A percentile compares a stretch with the other conserved stretches of the same genome.
These are phyloP conservation scores for Siphonodentalium dalli DNA, from an alignment of 2,888 invertebrate species.

Conservation along the genomic window DNA sequence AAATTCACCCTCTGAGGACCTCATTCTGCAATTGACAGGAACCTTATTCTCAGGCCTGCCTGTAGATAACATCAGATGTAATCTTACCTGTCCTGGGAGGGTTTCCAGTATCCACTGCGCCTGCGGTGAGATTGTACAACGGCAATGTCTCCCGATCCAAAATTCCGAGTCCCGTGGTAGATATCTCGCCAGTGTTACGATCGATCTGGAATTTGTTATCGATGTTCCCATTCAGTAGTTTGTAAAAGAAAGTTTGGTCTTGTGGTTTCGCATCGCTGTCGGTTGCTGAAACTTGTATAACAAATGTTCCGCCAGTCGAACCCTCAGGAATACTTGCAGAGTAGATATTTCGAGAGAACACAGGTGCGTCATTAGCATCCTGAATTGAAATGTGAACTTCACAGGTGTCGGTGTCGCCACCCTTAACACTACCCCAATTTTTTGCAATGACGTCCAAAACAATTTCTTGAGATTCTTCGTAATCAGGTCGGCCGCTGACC, in stretches of 20 bases:
- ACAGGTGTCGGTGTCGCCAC: constrained; percentile 94
- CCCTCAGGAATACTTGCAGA: constrained; percentile 83
- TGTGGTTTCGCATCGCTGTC: constrained; percentile 49
- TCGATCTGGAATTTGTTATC: constrained; percentile 43
- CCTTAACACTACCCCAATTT: constrained; percentile 90
- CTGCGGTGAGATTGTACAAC: constrained; percentile 47
- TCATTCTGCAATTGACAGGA: no score
- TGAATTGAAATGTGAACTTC: constrained; percentile 92
- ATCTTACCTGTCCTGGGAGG: constrained; percentile 53
- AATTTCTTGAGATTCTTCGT: constrained; percentile 47
- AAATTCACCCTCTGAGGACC: no score
- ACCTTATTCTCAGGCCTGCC: no score
- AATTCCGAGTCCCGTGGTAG: constrained; percentile 36
- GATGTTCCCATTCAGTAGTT: constrained; percentile 44
- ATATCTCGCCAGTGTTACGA: constrained; percentile 38
- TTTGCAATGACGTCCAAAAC: constrained; percentile 88
- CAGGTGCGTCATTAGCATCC: constrained; percentile 96
- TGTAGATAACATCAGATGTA: no score
- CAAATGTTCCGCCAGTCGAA: constrained; percentile 81
- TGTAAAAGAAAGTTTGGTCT: constrained; percentile 49
- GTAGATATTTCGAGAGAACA: constrained; percentile 82
- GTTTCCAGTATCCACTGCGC: constrained; percentile 49
- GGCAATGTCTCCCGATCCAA: constrained; percentile 52
- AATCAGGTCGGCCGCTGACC: constrained; percentile 77
- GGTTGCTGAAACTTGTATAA: constrained; percentile 84